Conservation (phyloP, 2,113 vertebrate species). For the Chloropsis cyanopogon region DNA sequence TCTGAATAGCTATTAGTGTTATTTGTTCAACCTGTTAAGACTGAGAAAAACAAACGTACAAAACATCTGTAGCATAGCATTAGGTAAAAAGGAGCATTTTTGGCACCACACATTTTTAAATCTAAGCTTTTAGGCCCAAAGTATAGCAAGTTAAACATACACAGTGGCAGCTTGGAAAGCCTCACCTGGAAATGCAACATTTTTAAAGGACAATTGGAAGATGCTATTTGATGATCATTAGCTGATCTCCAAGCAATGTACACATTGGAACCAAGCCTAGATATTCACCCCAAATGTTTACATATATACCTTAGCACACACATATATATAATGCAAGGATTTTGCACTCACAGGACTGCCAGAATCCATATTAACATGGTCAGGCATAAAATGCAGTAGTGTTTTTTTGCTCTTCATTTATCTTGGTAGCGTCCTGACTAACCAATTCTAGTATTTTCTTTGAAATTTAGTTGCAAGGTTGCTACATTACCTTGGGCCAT, state of each 20-base stretch:
- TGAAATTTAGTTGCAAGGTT: not conserved
- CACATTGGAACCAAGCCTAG: not conserved
- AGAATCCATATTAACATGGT: not conserved
- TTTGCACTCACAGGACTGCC: constrained; percentile 22
- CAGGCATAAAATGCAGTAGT: not conserved
- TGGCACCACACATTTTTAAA: constrained; percentile 69
- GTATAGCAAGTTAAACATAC: constrained; percentile 8
- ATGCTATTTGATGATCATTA: not conserved
- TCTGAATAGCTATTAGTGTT: not conserved
- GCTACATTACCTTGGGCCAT: constrained; percentile 3
- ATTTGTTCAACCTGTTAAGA: constrained; percentile 14
- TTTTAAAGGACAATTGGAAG: not conserved
- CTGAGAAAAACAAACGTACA: constrained; percentile 35
- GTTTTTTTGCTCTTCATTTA: not conserved
- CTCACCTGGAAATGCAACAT: constrained; percentile 19
- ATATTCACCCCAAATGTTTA: not conserved
- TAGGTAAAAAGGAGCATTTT: constrained; percentile 63
- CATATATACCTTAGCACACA: not conserved
- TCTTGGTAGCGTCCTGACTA: not conserved
- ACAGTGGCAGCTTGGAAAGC: constrained; percentile 37
- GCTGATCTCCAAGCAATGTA: not conserved
- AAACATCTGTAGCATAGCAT: constrained; percentile 48
- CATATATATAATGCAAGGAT: not conserved
- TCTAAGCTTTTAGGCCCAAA: constrained; percentile 27
- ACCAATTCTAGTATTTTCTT: not conserved